Percentiles rank a stretch among this genome's conserved stretches.
These are phyloP conservation scores for Uropsilus gracilis DNA, from an alignment of 2,113 vertebrate species.

Conservation along the genomic window DNA sequence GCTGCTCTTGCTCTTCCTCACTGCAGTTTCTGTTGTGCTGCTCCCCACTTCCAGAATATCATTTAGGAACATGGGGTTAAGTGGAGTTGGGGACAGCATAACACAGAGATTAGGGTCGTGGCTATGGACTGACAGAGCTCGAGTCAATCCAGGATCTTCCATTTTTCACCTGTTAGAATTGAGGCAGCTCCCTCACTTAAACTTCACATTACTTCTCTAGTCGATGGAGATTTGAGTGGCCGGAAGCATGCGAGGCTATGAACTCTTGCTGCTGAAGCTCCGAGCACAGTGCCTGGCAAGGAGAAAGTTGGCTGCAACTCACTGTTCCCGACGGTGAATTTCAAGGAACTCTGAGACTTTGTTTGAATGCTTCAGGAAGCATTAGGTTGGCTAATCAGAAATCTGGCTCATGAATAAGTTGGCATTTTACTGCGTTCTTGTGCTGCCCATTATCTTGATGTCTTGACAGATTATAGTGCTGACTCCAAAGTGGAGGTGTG, in stretches of 20 bases:
- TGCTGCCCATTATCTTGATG: neutral
- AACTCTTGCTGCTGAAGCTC: fast-evolving
- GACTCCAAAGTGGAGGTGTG: neutral
- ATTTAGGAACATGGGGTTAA: neutral
- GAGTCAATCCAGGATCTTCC: neutral
- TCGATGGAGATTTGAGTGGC: neutral
- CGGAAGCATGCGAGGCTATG: too few relatives aligned
- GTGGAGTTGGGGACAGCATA: too few relatives aligned
- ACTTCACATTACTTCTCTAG: neutral
- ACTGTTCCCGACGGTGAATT: neutral
- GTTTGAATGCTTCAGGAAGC: neutral
- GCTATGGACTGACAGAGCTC: neutral
- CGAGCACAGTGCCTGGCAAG: neutral
- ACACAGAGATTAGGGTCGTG: neutral
- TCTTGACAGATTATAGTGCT: neutral
- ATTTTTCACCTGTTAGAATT: neutral
- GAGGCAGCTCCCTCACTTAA: neutral
- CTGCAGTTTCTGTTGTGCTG: neutral
- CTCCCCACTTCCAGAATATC: neutral
- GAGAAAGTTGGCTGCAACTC: neutral
- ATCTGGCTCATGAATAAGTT: neutral
- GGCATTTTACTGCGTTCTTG: neutral
- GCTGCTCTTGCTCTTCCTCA: neutral
- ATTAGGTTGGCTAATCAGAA: neutral
- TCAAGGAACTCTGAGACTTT: neutral